These are phyloP conservation scores for Acromyrmex echinatior DNA, from an alignment of 1,140 invertebrate genomes.

Conservation along the genomic window DNA sequence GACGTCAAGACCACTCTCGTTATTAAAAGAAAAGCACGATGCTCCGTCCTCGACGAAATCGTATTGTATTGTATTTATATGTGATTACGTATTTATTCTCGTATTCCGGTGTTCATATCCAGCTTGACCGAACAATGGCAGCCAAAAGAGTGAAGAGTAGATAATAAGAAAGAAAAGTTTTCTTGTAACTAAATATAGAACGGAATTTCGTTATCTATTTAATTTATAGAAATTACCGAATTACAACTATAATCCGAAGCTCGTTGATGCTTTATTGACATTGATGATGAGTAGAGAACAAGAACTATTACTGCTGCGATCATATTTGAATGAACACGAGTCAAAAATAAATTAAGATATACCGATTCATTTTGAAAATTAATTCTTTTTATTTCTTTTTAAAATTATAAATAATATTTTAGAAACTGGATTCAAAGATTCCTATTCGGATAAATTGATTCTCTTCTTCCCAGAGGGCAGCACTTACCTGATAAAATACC, in stretches of 20 bases:
- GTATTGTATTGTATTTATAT: no score
- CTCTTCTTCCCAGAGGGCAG: slow-evolving; percentile 29
- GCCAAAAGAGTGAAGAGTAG: no score
- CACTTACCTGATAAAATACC: background rate
- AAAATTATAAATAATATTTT: background rate
- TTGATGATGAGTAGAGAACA: background rate
- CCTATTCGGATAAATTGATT: background rate
- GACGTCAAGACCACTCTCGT: no score
- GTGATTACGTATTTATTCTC: no score
- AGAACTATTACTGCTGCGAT: background rate
- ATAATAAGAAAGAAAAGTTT: background rate
- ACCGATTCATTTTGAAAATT: background rate
- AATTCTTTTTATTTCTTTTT: background rate
- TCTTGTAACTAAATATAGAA: background rate
- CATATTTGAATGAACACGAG: background rate
- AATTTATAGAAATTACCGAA: no score
- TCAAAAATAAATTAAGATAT: background rate
- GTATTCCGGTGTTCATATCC: no score
- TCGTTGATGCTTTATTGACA: background rate
- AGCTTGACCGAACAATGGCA: no score
- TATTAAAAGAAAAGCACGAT: no score
- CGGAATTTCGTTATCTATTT: background rate
- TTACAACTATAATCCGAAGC: background rate
- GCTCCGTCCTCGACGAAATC: no score
- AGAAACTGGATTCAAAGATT: background rate